Base-by-base conservation (phyloP, 1,140 invertebrate genomes). In the Dendroctonus valens region DNA sequence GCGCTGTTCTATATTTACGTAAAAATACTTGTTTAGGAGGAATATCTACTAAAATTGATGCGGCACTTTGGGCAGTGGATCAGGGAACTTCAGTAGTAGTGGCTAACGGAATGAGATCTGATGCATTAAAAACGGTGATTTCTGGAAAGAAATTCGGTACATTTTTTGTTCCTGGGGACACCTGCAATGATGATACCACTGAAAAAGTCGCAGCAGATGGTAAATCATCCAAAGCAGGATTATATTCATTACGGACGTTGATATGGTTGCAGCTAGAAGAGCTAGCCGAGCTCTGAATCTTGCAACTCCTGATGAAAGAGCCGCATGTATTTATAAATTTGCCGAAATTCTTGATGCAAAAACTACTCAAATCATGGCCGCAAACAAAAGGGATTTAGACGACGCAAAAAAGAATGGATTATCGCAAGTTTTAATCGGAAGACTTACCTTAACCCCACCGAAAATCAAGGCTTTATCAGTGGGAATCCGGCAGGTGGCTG, bases 141-240 rank as follows among this genome's bases (percentile, higher is more conserved):
- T 48, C 53, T 4, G 62, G 62, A 41, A 65, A 65, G 42, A 65
- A 65, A 26, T 12, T 65, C 50, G 62, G 62, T 9, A 65, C 62
- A 3, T 49, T 65, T 14, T 65, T 65, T 42, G 26, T 44, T 0
- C 9, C 14, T 7, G 12, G 2, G 0, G 12, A 44, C 15, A 6
- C 7, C n/a, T 50, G 53, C 9, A 14, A 48, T 26, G 54, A 58
- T 3, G 62, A 65, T 41, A 65, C 5, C 14, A 65, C 62, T 54
- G 62, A 65, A 57, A 46, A 57, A 48, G 58, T 50, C 12, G 62
- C 62, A 2, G 53, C 53, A 15, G 38, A 37, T 40, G 62, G 62
- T 65, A 65, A 26, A 44, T 0, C 42, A 59, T 26, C 26, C 26
- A 26, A 26, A 26, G 26, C 26, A 1, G 26, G 1, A 26, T 26